phyloP scores from a whole-genome alignment of 2,113 vertebrate genomes.

The Dasyprocta punctata region DNA sequence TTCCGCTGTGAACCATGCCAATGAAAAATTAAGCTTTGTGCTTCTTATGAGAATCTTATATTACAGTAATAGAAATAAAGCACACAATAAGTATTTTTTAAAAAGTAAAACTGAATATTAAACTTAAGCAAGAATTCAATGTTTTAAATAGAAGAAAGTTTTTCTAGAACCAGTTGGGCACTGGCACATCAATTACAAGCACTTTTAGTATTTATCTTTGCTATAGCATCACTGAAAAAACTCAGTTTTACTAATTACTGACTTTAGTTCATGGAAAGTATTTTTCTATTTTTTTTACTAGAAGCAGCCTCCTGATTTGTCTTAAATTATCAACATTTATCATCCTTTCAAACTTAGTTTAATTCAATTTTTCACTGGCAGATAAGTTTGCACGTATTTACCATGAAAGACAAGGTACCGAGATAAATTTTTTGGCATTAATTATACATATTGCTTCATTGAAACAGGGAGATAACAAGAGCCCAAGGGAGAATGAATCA shows the following conservation, averaged over 20 bases:
- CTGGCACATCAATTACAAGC: background rate
- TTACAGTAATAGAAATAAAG: no score
- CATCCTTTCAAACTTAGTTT: background rate
- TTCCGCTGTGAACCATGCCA: no score
- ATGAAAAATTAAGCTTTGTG: no score
- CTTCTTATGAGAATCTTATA: no score
- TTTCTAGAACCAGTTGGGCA: background rate
- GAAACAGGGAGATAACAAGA: background rate
- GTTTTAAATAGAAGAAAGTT: slow-evolving; percentile 7
- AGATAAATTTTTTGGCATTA: background rate
- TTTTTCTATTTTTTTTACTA: background rate
- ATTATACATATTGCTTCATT: background rate
- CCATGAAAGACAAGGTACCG: background rate
- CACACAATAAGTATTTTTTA: no score
- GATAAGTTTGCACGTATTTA: background rate
- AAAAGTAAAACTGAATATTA: background rate
- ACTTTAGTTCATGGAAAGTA: background rate
- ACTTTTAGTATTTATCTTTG: background rate
- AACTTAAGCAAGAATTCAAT: background rate
- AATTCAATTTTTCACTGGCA: background rate
- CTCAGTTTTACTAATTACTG: background rate
- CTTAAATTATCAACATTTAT: background rate
- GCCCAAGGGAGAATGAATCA: background rate
- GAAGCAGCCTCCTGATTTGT: background rate
- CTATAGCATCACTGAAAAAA: background rate